phyloP scores from a whole-genome alignment of 2,888 invertebrate genomes.

The Hoplodrina blanda region DNA sequence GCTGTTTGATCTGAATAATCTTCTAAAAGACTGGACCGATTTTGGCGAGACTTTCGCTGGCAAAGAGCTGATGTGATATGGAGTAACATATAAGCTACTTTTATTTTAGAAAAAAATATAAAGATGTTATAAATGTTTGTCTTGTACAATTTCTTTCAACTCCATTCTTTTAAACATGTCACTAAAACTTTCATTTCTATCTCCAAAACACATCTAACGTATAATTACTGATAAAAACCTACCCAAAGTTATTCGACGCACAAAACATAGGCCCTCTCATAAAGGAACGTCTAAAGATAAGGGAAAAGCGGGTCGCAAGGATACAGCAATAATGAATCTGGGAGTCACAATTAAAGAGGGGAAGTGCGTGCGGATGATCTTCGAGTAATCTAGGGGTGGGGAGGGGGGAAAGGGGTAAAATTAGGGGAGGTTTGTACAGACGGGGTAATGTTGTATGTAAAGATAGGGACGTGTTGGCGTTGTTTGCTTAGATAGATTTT shows the following conservation, averaged over 20 bases:
- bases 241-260: constrained; percentile 30
- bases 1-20: too few relatives aligned
- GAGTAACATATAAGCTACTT: too few relatives aligned
- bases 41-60: too few relatives aligned
- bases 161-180: background rate
- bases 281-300: constrained; percentile 82
- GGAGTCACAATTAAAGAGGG: constrained; percentile 89
- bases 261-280: constrained; percentile 43
- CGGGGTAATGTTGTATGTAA: constrained; percentile 50
- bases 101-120: too few relatives aligned
- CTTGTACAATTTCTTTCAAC: too few relatives aligned
- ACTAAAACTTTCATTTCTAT: constrained; percentile 2
- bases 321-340: constrained; percentile 88
- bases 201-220: constrained; percentile 28
- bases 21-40: too few relatives aligned
- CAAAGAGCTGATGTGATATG: too few relatives aligned
- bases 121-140: too few relatives aligned
- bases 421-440: constrained; percentile 52
- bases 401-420: constrained; percentile 63
- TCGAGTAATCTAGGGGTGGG: constrained; percentile 82
- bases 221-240: constrained; percentile 31
- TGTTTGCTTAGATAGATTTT: constrained; percentile 38
- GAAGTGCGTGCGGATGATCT: constrained; percentile 88
- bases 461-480: constrained; percentile 40
- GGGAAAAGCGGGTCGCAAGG: constrained; percentile 84